phyloP scores from a whole-genome alignment of 2,797 vertebrate species.

The Calcarius lapponicus region DNA sequence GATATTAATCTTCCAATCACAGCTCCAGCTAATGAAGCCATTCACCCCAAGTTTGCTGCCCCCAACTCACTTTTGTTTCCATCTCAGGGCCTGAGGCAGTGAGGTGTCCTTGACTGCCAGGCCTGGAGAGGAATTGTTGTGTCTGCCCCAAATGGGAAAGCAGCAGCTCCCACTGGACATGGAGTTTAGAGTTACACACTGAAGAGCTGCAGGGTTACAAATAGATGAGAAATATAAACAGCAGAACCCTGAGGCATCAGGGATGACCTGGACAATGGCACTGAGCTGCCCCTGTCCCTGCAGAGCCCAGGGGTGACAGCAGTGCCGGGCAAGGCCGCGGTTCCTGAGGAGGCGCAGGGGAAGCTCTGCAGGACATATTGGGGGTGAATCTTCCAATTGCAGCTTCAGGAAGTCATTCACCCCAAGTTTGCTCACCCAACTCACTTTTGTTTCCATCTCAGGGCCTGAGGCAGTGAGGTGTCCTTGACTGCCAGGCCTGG shows the following conservation, averaged over 20 bases:
- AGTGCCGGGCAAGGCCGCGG: neutral
- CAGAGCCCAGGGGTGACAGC: neutral
- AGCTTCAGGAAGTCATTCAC: neutral
- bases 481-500: neutral
- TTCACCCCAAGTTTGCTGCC: neutral
- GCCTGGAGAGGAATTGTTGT: neutral
- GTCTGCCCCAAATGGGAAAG: neutral
- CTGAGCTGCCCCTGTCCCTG: neutral
- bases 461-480: neutral
- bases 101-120: neutral
- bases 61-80: neutral
- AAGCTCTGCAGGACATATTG: neutral
- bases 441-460: neutral
- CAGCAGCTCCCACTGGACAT: neutral
- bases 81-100: neutral
- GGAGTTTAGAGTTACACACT: rapidly evolving
- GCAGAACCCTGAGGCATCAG: neutral
- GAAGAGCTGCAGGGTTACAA: neutral
- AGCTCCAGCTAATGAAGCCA: neutral
- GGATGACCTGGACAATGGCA: rapidly evolving
- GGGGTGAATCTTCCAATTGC: neutral
- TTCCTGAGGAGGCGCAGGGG: neutral
- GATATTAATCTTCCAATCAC: neutral
- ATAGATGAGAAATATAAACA: neutral
- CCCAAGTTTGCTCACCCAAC: neutral